These are phyloP conservation scores for Cheirogaleus major DNA, from an alignment of 2,797 vertebrate genomes.

Conservation along the genomic window DNA sequence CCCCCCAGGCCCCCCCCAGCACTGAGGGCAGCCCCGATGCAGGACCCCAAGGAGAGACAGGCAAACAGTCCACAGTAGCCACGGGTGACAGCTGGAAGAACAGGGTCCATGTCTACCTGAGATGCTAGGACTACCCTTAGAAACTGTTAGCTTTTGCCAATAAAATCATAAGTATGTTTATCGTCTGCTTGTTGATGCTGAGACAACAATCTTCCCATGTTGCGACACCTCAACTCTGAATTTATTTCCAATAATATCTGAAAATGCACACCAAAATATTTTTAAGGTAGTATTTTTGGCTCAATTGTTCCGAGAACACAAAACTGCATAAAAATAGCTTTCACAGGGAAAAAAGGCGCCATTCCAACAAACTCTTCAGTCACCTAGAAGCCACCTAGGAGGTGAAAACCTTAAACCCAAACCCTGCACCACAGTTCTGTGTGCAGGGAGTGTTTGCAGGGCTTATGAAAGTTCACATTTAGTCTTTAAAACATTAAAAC, in stretches of 20 bases:
- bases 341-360: neutral
- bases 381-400: no score
- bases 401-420: neutral
- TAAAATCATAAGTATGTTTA: neutral
- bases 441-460: no score
- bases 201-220: neutral
- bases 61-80: neutral
- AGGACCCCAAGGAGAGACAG: neutral
- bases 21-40: neutral
- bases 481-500: neutral
- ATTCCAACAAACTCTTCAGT: neutral
- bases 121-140: neutral
- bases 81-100: rapidly evolving
- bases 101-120: neutral
- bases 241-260: neutral
- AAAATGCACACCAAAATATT: neutral
- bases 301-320: neutral
- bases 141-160: neutral
- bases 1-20: neutral
- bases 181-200: neutral
- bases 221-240: neutral
- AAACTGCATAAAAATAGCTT: neutral
- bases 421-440: neutral
- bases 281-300: neutral
- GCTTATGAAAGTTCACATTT: neutral